Percentiles rank a stretch among this genome's conserved stretches.
These are phyloP conservation scores for Thalpophila matura DNA, from an alignment of 2,888 invertebrate species.

Conservation along the genomic window DNA sequence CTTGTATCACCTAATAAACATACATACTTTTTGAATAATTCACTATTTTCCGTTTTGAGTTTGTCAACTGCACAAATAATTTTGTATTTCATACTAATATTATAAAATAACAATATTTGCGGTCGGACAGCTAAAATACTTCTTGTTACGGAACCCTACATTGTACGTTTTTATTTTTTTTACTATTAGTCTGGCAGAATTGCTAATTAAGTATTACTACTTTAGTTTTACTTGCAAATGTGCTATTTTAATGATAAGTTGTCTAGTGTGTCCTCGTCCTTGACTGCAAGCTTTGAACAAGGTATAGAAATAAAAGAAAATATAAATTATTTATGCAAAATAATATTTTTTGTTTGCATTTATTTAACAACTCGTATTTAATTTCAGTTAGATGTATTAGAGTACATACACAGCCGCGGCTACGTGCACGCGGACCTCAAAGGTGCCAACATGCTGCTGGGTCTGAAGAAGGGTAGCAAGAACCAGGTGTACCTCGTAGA, in stretches of 20 bases:
- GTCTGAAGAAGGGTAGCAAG: slow-evolving; percentile 91
- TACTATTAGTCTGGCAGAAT: no score
- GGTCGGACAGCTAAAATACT: no score
- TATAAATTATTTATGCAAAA: not conserved
- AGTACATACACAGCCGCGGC: slow-evolving; percentile 97
- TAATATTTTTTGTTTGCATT: not conserved
- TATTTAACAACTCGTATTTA: not conserved
- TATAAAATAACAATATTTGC: no score
- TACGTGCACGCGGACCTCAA: slow-evolving; percentile 99
- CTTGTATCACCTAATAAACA: no score
- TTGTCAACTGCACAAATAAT: no score
- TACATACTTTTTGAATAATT: no score
- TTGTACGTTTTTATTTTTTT: no score
- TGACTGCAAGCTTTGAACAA: slow-evolving; percentile 7
- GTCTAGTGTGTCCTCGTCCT: slow-evolving; percentile 1
- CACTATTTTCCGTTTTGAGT: no score
- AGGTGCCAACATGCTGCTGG: slow-evolving; percentile 97
- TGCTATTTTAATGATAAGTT: not conserved
- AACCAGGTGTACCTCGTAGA: slow-evolving; percentile 97
- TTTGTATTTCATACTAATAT: no score
- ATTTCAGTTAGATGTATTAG: slow-evolving; percentile 95
- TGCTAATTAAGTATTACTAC: no score
- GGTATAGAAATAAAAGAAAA: not conserved
- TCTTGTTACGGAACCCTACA: no score
- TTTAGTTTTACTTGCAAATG: no score